These are phyloP conservation scores for Salminus brasiliensis DNA, from an alignment of 2,113 vertebrate genomes.

Conservation along the genomic window DNA sequence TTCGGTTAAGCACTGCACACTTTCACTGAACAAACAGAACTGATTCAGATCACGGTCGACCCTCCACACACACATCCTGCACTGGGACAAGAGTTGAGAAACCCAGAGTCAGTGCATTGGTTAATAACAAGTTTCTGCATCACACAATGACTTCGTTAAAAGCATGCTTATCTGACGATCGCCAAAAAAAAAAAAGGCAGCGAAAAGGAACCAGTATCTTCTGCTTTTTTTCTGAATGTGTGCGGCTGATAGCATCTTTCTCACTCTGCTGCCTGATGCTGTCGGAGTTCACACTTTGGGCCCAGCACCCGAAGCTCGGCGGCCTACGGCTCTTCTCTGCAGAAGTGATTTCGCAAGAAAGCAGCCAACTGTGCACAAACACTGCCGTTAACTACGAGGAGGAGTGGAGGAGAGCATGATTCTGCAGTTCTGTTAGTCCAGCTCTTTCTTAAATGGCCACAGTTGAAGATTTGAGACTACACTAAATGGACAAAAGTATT, in stretches of 20 bases:
- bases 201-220: constrained; percentile 65
- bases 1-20: too few relatives aligned
- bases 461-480: background rate
- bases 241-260: constrained; percentile 62
- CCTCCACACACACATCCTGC: too few relatives aligned
- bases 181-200: background rate
- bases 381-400: constrained; percentile 18
- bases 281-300: constrained; percentile 50
- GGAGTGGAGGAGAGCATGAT: constrained; percentile 2
- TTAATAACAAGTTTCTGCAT: constrained; percentile 8
- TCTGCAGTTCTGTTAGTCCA: background rate
- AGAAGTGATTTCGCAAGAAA: constrained; percentile 74
- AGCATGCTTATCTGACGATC: constrained; percentile 25
- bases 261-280: constrained; percentile 47
- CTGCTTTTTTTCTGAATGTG: constrained; percentile 62
- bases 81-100: background rate
- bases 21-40: too few relatives aligned
- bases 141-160: constrained; percentile 17
- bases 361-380: constrained; percentile 9
- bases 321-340: constrained; percentile 61
- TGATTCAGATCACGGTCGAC: too few relatives aligned
- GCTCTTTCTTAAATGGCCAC: background rate
- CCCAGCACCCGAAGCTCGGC: background rate
- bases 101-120: background rate
- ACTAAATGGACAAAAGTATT: too few relatives aligned